phyloP scores from a whole-genome alignment of 2,113 vertebrate species.

The Pseudorasbora parva region DNA sequence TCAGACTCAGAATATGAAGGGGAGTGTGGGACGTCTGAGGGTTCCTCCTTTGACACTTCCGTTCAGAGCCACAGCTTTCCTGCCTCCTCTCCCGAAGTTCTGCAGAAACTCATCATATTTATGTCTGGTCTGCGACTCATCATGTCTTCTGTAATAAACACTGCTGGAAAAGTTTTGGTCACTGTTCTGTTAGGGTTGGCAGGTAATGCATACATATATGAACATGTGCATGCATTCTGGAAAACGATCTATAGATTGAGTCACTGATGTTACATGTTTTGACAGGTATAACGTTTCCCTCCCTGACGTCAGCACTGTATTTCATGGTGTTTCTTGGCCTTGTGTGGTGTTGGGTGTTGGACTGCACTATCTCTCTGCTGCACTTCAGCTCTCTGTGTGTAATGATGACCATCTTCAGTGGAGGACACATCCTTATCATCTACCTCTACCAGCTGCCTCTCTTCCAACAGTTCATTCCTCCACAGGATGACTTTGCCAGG shows the following conservation, averaged over 20 bases:
- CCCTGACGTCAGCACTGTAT: constrained; percentile 79
- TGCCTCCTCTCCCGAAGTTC: constrained; percentile 66
- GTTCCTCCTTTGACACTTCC: constrained; percentile 69
- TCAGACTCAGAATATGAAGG: constrained; percentile 73
- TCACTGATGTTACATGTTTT: constrained; percentile 22
- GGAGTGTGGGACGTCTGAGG: constrained; percentile 67
- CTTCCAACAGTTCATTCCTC: constrained; percentile 74
- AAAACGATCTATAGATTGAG: background rate
- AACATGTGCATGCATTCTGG: background rate
- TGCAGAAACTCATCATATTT: constrained; percentile 77
- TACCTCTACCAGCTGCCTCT: constrained; percentile 83
- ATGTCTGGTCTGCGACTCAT: constrained; percentile 70
- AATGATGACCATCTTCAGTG: constrained; percentile 79
- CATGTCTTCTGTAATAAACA: constrained; percentile 72
- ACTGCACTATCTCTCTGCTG: constrained; percentile 68
- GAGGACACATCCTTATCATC: constrained; percentile 75
- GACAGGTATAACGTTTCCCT: constrained; percentile 78
- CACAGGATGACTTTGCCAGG: constrained; percentile 78
- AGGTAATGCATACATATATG: constrained; percentile 68
- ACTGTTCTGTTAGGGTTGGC: constrained; percentile 79
- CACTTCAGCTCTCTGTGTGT: constrained; percentile 80
- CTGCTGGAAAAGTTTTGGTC: constrained; percentile 77
- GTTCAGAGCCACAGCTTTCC: constrained; percentile 53
- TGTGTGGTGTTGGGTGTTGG: constrained; percentile 82
- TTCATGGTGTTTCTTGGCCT: constrained; percentile 78